phyloP scores from a whole-genome alignment of 2,888 invertebrate species.

The Nipponacmea schrenckii region DNA sequence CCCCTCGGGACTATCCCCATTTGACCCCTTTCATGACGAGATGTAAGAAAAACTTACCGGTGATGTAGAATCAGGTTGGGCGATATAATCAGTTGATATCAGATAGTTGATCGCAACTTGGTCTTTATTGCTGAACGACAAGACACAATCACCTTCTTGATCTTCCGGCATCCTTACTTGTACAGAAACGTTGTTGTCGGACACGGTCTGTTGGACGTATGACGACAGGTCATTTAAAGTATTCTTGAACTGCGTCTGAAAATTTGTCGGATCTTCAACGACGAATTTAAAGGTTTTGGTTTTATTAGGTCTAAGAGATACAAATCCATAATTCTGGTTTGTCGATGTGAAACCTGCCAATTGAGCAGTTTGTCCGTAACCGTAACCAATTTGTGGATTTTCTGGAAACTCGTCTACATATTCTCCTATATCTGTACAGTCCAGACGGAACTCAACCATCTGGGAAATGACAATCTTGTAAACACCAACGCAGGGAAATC shows the following conservation, averaged over 20 bases:
- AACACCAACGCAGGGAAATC: constrained; percentile 23
- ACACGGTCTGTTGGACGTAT: constrained; percentile 15
- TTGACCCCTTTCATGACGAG: no score
- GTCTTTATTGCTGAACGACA: constrained; percentile 8
- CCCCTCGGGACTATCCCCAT: no score
- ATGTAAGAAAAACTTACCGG: no score
- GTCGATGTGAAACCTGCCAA: constrained; percentile 44
- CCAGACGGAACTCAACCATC: constrained; percentile 51
- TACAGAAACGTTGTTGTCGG: constrained; percentile 21
- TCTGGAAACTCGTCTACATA: constrained; percentile 46
- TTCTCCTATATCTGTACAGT: constrained; percentile 38
- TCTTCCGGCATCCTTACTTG: constrained; percentile 17
- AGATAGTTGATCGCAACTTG: constrained; percentile 13
- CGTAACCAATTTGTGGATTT: constrained; percentile 47
- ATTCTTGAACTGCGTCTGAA: constrained; percentile 35
- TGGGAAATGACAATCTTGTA: constrained; percentile 12
- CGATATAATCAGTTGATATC: constrained; percentile 10
- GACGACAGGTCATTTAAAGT: constrained; percentile 13
- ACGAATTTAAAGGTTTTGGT: constrained; percentile 35
- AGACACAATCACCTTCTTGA: not conserved
- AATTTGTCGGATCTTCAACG: constrained; percentile 24
- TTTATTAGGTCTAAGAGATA: constrained; percentile 25
- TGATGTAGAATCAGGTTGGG: no score
- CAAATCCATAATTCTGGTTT: constrained; percentile 36
- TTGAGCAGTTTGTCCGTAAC: constrained; percentile 39